Conservation (phyloP, 1,140 invertebrate species). For the Prorops nasuta region DNA sequence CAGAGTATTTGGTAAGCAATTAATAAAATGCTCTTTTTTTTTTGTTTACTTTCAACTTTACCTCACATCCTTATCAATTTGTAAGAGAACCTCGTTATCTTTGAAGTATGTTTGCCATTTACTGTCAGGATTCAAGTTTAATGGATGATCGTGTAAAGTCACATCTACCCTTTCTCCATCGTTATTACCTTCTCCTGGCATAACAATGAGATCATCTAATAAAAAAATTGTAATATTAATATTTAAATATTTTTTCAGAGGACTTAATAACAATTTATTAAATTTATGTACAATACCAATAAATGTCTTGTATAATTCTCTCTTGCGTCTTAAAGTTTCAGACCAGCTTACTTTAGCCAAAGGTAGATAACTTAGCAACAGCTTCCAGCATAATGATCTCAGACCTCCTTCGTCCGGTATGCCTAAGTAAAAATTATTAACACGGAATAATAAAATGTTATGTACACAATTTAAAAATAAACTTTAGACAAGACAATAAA, state of each 20-base stretch:
- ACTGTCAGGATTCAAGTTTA: constrained; percentile 92
- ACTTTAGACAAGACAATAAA: constrained; percentile 5
- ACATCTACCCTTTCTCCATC: constrained; percentile 59
- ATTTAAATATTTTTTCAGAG: not conserved
- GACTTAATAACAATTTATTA: not conserved
- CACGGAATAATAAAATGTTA: constrained; percentile 1
- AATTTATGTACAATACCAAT: constrained; percentile 66
- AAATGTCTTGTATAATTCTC: constrained; percentile 79
- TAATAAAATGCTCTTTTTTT: not conserved
- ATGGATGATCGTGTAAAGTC: constrained; percentile 75
- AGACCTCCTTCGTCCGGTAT: constrained; percentile 79
- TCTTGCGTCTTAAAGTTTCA: constrained; percentile 66
- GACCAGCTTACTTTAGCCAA: constrained; percentile 64
- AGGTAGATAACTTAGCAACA: constrained; percentile 81
- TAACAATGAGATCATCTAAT: constrained; percentile 80
- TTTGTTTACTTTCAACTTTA: constrained; percentile 30
- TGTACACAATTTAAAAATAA: constrained; percentile 9
- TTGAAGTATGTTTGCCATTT: constrained; percentile 93
- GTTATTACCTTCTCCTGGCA: constrained; percentile 64
- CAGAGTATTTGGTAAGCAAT: constrained; percentile 20
- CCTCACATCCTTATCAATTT: constrained; percentile 97
- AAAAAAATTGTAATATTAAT: constrained; percentile 6
- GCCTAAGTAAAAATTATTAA: constrained; percentile 57
- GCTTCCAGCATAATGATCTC: constrained; percentile 77
- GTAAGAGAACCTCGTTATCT: constrained; percentile 93